Base-by-base conservation (phyloP, 2,113 vertebrate genomes). In the Mastomys coucha region DNA sequence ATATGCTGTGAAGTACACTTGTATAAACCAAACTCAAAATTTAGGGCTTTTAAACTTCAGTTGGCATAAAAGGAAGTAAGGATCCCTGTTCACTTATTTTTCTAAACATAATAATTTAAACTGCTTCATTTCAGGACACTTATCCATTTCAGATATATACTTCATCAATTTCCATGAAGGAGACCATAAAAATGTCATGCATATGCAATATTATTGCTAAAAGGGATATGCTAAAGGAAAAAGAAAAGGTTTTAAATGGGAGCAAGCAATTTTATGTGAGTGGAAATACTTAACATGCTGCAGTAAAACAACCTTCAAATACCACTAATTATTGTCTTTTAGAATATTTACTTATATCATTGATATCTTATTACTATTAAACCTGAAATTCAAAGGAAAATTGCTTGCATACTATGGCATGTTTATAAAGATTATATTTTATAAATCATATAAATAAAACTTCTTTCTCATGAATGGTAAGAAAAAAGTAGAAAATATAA, bases 111-210 rank as follows among this genome's bases (percentile, higher is more conserved):
- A 36, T 91, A 82, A 96, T 88, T 96, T 94, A 80, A 96, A 58
- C 63, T 72, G 28, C 31, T 80, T 91, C 76, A 93, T 95, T 95
- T 91, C 94, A 67, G 96, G 36, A 91, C 49, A 93, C 65, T 91
- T 93, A 75, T 70, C 39, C 42, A 69, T 91, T 96, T 76, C 95
- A 77, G 42, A 33, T 93, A 95, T 36, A 94, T 33, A 78, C 9
- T 53, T 82, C 72, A 96, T 94, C 90, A 97, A 93, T 94, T 97
- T 97, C 88, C 49, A 17, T 95, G 92, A 73, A 96, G 90, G 65
- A 93, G 58, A 28, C 63, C 84, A 96, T 97, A 93, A 97, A 94
- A 95, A 76, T 85, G 63, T 80, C 95, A 96, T 88, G 33, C 51
- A 95, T 85, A 96, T 86, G 33, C 36, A 96, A 67, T 80, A 82